Conservation (phyloP, 2,888 invertebrate genomes). For the Cheilosia variabilis region DNA sequence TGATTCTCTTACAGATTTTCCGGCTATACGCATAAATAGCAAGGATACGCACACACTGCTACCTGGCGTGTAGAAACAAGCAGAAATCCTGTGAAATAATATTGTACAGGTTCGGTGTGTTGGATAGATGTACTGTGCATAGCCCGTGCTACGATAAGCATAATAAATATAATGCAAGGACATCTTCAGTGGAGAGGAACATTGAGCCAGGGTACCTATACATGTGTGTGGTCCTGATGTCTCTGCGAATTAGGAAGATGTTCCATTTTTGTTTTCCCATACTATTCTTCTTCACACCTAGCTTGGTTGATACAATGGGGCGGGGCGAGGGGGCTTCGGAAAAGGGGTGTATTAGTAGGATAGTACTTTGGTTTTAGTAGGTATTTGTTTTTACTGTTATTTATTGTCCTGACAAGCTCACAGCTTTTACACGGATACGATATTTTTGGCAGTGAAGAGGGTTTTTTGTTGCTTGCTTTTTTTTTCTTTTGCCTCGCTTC, state of each 20-base stretch:
- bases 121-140: slow-evolving; percentile 11
- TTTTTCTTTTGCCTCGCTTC: neutral
- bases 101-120: slow-evolving; percentile 25
- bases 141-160: slow-evolving; percentile 66
- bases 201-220: slow-evolving; percentile 9
- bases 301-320: slow-evolving; percentile 1
- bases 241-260: slow-evolving; percentile 71
- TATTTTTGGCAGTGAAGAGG: slow-evolving; percentile 52
- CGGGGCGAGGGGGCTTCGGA: neutral
- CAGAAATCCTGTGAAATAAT: slow-evolving; percentile 23
- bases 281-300: slow-evolving; percentile 62
- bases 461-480: neutral
- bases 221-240: slow-evolving; percentile 52
- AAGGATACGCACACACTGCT: slow-evolving; percentile 15
- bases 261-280: slow-evolving; percentile 43
- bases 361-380: slow-evolving; percentile 62
- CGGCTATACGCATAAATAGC: slow-evolving; percentile 68
- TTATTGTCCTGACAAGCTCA: slow-evolving; percentile 66
- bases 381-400: slow-evolving; percentile 71
- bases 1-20: slow-evolving; percentile 50
- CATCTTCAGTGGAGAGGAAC: slow-evolving; percentile 58
- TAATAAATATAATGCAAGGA: slow-evolving; percentile 74
- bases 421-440: slow-evolving; percentile 34
- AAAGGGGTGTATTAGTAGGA: slow-evolving; percentile 19
- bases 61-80: slow-evolving; percentile 7